Base-by-base conservation (phyloP, 2,113 vertebrate genomes). In the Xiphophorus maculatus region DNA sequence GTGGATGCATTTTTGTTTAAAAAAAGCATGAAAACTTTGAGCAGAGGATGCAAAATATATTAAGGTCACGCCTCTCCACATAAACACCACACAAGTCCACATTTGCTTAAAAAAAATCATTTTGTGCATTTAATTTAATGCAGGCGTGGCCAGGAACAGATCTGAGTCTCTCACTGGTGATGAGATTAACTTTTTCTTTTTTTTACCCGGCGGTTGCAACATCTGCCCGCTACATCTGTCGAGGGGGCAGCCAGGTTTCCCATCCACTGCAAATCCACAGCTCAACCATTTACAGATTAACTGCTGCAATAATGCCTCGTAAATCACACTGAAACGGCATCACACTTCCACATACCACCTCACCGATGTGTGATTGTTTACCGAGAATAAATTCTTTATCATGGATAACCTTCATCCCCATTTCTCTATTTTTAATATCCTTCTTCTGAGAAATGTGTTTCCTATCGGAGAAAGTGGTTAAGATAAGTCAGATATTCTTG, bases 161-260 rank as follows among this genome's bases (percentile, higher is more conserved):
- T 71, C 83, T 65, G 32, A 65, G 61, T 79, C 63, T 84, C 82
- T 76, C 33, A 29, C 73, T 81, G 68, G 78, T 84, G 83, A 73
- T 22, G 35, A 91, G 93, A 93, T 93, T 94, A 93, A 90, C 78
- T 63, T 63, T 30, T 64, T 51, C 74, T 72, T 63, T 72, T 82
- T 85, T 87, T 87, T 58, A 86, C 86, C 73, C 83, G 83, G 78
- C 69, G 35, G 82, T 88, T 78, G 61, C 84, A 90, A 91, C 92
- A 94, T 93, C 93, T 94, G 93, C 74, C 87, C 67, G 3, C 82
- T 88, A 88, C 93, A 93, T 91, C 93, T 93, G 91, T 88, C 85
- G 51, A 7, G 80, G 80, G 81, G 79, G 84, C 35, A 60, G 86
- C 74, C 80, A 84, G 83, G 82, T 84, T 76, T 87, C 88, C 88